Conservation (phyloP, 2,113 vertebrate genomes). For the Sigmodon hispidus region DNA sequence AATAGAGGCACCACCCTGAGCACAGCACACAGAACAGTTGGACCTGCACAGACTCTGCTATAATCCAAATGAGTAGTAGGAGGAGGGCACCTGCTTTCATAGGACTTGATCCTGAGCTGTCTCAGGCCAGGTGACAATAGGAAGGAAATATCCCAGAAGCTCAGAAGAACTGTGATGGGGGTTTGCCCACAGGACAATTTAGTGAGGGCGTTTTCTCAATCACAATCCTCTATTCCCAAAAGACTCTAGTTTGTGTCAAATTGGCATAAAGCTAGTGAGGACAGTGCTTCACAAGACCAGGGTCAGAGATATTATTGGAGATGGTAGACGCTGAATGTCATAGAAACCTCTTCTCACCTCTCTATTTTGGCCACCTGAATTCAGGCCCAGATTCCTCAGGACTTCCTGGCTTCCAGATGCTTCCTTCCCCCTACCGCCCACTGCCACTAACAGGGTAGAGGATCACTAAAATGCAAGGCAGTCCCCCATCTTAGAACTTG, state of each 20-base stretch:
- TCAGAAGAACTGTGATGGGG: no score
- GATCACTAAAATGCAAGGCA: background rate
- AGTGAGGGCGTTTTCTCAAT: no score
- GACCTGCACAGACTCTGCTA: background rate
- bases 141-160: background rate
- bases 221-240: no score
- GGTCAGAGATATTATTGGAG: no score
- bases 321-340: background rate
- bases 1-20: background rate
- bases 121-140: background rate
- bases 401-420: background rate
- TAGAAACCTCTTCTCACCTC: background rate
- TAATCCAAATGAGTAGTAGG: no score
- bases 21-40: background rate
- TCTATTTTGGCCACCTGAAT: background rate
- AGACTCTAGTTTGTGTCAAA: no score
- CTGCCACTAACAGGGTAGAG: background rate
- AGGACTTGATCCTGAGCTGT: no score
- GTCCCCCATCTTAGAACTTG: background rate
- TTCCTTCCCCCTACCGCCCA: background rate
- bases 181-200: no score
- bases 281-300: no score
- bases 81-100: background rate
- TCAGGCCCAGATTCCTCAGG: background rate
- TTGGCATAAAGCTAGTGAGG: no score